These are phyloP conservation scores for Zapus hudsonius DNA, from an alignment of 2,113 vertebrate genomes.

Conservation along the genomic window DNA sequence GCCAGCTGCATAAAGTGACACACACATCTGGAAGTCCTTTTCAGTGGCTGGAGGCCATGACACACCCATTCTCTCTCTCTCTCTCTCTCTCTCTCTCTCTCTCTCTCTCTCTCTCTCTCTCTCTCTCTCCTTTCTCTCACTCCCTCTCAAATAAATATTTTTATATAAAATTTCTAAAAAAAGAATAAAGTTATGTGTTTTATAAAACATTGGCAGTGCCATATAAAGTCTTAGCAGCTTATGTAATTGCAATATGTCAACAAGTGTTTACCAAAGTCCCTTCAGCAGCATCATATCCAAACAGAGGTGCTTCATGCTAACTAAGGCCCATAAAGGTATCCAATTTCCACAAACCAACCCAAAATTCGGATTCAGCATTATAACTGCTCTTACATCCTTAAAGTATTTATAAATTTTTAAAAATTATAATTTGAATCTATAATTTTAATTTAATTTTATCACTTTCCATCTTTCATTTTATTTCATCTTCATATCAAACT, in stretches of 20 bases:
- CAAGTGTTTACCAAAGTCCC: not conserved
- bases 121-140: too few species aligned
- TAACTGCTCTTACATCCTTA: not conserved
- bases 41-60: too few species aligned
- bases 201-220: not conserved
- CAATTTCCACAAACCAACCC: not conserved
- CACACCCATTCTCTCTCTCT: too few species aligned
- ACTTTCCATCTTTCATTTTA: not conserved
- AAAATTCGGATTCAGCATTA: not conserved
- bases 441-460: too few species aligned
- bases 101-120: too few species aligned
- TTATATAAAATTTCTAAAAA: too few species aligned
- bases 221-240: not conserved
- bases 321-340: not conserved
- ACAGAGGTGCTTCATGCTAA: not conserved
- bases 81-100: too few species aligned
- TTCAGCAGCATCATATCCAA: not conserved
- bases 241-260: not conserved
- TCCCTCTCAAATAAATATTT: too few species aligned
- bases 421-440: too few species aligned
- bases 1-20: too few species aligned
- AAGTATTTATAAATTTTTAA: not conserved
- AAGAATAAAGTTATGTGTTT: not conserved
- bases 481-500: not conserved
- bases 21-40: too few species aligned